Base-by-base conservation (phyloP, 1,140 invertebrate genomes). In the Streblospio benedicti region DNA sequence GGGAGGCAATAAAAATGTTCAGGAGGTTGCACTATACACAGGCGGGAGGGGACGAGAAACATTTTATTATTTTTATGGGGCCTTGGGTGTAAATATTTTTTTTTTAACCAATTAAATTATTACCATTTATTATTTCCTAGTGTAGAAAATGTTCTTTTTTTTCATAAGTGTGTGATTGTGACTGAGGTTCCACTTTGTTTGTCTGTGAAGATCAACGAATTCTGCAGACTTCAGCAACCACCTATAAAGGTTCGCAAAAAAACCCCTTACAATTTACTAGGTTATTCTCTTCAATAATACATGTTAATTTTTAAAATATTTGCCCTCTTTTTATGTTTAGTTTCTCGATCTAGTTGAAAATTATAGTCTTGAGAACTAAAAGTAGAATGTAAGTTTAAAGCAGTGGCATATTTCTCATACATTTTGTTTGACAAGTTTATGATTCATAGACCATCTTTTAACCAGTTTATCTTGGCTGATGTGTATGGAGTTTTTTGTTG, bases 381-480 rank as follows among this genome's bases (percentile, higher is more conserved):
- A n/a, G n/a, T n/a, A n/a, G n/a, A n/a, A n/a, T n/a, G n/a, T n/a
- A n/a, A n/a, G n/a, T n/a, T n/a, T n/a, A n/a, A n/a, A n/a, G n/a
- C n/a, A n/a, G n/a, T n/a, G n/a, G n/a, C n/a, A n/a, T n/a, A n/a
- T n/a, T n/a, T n/a, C n/a, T n/a, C n/a, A n/a, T n/a, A n/a, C n/a
- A n/a, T 38, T n/a, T 9, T 38, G 35, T 38, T 38, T 38, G 35
- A 38, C 9, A n/a, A 30, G 30, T 58, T 20, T 62, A 50, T 50
- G 4, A 57, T 14, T 38, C 52, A 30, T 23, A 23, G 30, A 2
- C 59, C 47, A 35, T 50, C 1, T 35, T 69, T 70, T 49, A n/a
- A n/a, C n/a, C 63, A 78, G 76, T 76, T 78, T 64, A 71, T 79
- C 4, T 64, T 60, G 28, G 67, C 67, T 28, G 75, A 77, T 68